Evolutionary conservation across 2,113 vertebrate species (phyloP).

Genomic region (Fulmarus glacialis): DNA sequence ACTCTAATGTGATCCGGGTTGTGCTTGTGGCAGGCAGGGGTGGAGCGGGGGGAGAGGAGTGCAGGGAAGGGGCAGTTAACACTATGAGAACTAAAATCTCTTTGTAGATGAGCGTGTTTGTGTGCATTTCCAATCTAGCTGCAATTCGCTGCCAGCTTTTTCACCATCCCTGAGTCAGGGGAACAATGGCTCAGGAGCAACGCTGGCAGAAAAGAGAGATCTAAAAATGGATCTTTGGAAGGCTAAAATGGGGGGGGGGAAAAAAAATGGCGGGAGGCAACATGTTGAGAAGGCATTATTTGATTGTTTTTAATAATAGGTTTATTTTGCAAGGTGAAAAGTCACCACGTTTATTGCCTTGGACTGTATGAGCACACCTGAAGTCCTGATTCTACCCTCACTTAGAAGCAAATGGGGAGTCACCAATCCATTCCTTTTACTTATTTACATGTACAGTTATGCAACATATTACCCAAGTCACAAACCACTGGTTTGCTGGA

Average conservation of each 20-base stretch:
- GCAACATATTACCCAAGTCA: background rate
- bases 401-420: background rate
- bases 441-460: background rate
- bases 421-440: background rate
- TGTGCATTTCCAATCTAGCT: conserved; percentile 46
- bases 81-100: conserved; percentile 67
- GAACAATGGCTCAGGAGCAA: background rate
- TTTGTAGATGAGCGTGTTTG: conserved; percentile 53
- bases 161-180: background rate
- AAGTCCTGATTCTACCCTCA: background rate
- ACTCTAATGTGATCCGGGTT: conserved; percentile 88
- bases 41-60: background rate
- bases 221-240: conserved; percentile 55
- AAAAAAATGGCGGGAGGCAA: conserved; percentile 2
- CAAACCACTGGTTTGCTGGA: background rate
- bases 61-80: conserved; percentile 65
- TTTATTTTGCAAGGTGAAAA: background rate
- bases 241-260: conserved; percentile 13
- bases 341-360: background rate
- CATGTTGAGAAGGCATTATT: background rate
- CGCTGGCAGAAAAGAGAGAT: background rate
- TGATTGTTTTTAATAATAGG: background rate
- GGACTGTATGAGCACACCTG: background rate
- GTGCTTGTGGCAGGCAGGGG: conserved; percentile 67
- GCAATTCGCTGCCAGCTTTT: conserved; percentile 30